Conservation (phyloP, 2,113 vertebrate genomes). For the Cryptotis parvus region DNA sequence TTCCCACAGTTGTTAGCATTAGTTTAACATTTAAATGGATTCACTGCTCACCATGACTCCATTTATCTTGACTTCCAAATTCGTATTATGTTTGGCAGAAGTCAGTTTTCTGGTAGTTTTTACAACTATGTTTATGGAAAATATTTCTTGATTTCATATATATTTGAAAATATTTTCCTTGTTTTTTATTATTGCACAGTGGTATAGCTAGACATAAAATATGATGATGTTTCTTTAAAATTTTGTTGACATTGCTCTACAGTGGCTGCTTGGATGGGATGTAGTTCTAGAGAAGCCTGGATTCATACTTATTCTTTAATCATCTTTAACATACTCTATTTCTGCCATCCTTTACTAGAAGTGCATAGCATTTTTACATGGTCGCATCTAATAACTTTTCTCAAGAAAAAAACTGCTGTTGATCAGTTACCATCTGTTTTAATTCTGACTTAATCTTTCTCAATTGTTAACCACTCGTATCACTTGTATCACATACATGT, state of each 20-base stretch:
- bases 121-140: slow-evolving; percentile 71
- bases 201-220: slow-evolving; percentile 59
- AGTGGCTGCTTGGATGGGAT: background rate
- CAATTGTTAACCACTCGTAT: too few relatives aligned
- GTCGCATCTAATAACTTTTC: background rate
- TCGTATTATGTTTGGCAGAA: slow-evolving; percentile 68
- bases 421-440: background rate
- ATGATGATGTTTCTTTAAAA: slow-evolving; percentile 59
- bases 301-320: slow-evolving; percentile 26
- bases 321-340: slow-evolving; percentile 8
- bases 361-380: slow-evolving; percentile 16
- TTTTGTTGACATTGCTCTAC: slow-evolving; percentile 1
- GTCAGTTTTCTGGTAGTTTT: slow-evolving; percentile 58
- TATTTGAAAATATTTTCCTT: slow-evolving; percentile 66
- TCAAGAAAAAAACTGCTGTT: background rate
- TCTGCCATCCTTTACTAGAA: background rate
- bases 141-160: slow-evolving; percentile 70
- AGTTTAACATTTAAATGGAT: slow-evolving; percentile 57
- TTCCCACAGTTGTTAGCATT: slow-evolving; percentile 45
- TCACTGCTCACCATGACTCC: slow-evolving; percentile 36
- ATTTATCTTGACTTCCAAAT: slow-evolving; percentile 65
- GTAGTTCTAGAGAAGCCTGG: slow-evolving; percentile 1
- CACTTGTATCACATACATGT: too few relatives aligned
- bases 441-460: background rate
- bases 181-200: slow-evolving; percentile 67